Conservation (phyloP, 2,113 vertebrate genomes). For the Oxyura jamaicensis region DNA sequence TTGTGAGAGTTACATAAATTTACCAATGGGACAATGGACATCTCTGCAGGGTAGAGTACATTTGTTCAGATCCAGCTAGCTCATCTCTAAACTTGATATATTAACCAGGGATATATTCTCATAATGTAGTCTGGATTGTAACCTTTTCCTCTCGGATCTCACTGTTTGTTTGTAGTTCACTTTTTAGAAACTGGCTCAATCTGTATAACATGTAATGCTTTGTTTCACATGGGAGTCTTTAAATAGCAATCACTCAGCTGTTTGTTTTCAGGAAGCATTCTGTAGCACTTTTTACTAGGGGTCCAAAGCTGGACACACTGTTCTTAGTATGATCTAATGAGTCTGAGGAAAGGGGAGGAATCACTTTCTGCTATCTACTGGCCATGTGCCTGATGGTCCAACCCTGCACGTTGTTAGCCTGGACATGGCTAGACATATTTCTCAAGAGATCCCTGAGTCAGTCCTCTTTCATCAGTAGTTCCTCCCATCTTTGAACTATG, state of each 20-base stretch:
- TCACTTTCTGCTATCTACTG: neutral
- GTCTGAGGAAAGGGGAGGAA: neutral
- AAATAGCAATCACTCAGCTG: slow-evolving; percentile 10
- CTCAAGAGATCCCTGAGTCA: neutral
- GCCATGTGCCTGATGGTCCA: neutral
- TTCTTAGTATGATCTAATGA: neutral
- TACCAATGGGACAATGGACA: neutral
- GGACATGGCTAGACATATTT: neutral
- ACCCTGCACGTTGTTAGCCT: neutral
- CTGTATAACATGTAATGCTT: neutral
- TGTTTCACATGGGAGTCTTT: slow-evolving; percentile 8
- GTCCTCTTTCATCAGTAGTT: neutral
- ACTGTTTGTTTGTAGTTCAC: neutral
- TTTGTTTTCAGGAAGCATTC: slow-evolving; percentile 3
- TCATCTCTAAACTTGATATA: neutral
- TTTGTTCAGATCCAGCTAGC: neutral
- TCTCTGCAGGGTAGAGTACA: neutral
- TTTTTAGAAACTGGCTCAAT: slow-evolving; percentile 32
- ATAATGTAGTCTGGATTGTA: neutral
- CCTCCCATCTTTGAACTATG: neutral
- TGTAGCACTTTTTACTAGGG: neutral
- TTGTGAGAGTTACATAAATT: neutral
- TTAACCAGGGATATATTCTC: neutral
- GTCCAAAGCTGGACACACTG: neutral
- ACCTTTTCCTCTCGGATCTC: slow-evolving; percentile 21